Evolutionary conservation across 1,140 invertebrate genomes (phyloP).

Genomic region (Rhysida immarginata): DNA sequence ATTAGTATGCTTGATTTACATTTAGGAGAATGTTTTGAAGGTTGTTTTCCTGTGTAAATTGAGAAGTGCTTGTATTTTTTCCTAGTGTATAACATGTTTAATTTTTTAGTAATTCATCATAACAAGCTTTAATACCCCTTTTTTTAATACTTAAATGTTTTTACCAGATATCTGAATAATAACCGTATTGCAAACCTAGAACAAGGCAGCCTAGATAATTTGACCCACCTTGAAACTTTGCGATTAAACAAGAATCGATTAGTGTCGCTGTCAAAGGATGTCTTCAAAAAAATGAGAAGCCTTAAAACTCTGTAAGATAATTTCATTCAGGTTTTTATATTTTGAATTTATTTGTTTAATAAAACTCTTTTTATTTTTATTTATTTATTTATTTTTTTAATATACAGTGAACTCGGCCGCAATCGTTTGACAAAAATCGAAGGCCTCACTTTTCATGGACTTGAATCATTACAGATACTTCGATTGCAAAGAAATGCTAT

Average conservation of each 20-base stretch:
- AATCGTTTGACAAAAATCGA: conserved; percentile 62
- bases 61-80: no score
- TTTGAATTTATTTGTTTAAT: neutral
- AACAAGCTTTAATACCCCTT: no score
- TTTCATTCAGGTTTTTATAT: conserved; percentile 2
- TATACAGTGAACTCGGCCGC: conserved; percentile 60
- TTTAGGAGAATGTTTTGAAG: no score
- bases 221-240: conserved; percentile 53
- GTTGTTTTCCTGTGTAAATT: no score
- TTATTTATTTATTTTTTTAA: no score
- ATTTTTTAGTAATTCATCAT: no score
- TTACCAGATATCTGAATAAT: conserved; percentile 50
- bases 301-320: conserved; percentile 51
- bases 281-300: conserved; percentile 49
- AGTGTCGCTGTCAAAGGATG: conserved; percentile 45
- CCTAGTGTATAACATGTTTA: no score
- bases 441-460: conserved; percentile 57
- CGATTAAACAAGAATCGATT: conserved; percentile 69
- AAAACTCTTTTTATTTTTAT: conserved; percentile 14
- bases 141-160: conserved; percentile 11
- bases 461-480: conserved; percentile 51
- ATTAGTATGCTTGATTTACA: no score
- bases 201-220: conserved; percentile 47
- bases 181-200: conserved; percentile 55
- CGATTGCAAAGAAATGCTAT: conserved; percentile 67